These are phyloP conservation scores for Premnoplex brunnescens DNA, from an alignment of 2,797 vertebrate species.

Conservation along the genomic window DNA sequence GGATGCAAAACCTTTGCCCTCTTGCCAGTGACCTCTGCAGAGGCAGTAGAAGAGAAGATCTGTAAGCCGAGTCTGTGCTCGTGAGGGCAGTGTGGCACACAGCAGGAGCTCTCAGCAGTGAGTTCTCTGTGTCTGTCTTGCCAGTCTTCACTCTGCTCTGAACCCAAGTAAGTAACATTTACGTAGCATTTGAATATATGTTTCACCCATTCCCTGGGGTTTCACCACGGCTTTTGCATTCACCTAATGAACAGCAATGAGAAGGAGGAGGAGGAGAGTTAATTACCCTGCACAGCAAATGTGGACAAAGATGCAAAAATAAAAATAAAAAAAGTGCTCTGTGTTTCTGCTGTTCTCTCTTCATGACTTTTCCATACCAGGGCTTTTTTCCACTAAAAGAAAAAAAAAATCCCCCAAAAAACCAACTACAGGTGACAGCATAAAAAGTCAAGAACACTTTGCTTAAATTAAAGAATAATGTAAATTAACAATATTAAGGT, in stretches of 20 bases:
- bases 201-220: not conserved
- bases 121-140: not conserved
- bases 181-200: not conserved
- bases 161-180: not conserved
- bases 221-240: not conserved
- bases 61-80: not conserved
- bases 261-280: not conserved
- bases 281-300: not conserved
- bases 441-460: not conserved
- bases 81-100: not conserved
- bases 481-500: not conserved
- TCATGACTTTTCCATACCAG: not conserved
- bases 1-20: not conserved
- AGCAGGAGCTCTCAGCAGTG: not conserved
- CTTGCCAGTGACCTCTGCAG: not conserved
- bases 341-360: not conserved
- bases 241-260: not conserved
- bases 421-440: not conserved
- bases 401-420: not conserved
- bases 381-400: not conserved
- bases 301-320: not conserved
- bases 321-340: not conserved
- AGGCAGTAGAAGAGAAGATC: not conserved
- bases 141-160: not conserved
- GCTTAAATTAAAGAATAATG: not conserved